Evolutionary conservation across 35 echinoderm and acorn worm genomes (phyloP).

Genomic region (Hemicentrotus pulcherrimus): DNA sequence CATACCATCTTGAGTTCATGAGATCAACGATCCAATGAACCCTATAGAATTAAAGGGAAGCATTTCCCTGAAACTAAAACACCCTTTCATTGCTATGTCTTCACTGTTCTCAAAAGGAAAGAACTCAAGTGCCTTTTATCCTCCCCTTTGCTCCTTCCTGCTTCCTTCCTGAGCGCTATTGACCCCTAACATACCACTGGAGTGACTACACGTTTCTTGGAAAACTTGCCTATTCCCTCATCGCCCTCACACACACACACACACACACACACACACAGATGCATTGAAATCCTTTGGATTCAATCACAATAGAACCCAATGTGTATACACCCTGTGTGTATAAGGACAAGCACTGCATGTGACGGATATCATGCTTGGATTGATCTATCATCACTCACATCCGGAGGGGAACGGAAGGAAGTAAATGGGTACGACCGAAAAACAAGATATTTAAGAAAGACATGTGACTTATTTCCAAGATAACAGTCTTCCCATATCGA

Average conservation of each 20-base stretch:
- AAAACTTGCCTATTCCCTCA: slow-evolving; percentile 20
- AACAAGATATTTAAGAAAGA: background rate
- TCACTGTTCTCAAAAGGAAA: background rate
- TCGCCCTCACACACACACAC: background rate
- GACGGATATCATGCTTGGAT: slow-evolving; percentile 38
- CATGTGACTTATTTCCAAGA: background rate
- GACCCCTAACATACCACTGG: background rate
- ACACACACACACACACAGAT: background rate
- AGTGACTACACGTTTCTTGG: slow-evolving; percentile 9
- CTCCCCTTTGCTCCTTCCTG: slow-evolving; percentile 12
- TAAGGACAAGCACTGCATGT: slow-evolving; percentile 5
- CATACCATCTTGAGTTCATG: background rate
- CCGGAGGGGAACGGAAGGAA: slow-evolving; percentile 44
- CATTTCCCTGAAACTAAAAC: background rate
- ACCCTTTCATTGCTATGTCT: background rate
- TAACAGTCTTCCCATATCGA: background rate
- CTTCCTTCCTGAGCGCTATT: slow-evolving; percentile 28
- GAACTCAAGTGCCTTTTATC: background rate
- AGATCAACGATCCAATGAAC: background rate
- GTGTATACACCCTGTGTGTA: background rate
- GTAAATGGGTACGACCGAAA: background rate
- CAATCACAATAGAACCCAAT: background rate
- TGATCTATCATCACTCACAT: slow-evolving; percentile 45
- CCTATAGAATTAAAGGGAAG: background rate
- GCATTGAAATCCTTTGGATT: background rate